Conservation (phyloP, 2,113 vertebrate species). For the Neotoma lepida region DNA sequence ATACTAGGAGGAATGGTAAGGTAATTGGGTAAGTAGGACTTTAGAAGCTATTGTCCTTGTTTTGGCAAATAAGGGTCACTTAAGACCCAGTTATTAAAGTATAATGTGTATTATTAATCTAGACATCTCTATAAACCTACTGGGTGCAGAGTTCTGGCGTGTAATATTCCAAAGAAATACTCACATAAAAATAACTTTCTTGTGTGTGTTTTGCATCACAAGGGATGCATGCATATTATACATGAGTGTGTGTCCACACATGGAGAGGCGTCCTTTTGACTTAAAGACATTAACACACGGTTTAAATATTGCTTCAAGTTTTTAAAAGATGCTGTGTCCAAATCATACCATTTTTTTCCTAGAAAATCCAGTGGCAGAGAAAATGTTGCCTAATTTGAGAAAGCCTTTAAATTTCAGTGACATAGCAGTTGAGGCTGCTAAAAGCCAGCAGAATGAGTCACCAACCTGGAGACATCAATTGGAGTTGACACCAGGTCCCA, state of each 20-base stretch:
- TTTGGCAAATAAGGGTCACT: not conserved
- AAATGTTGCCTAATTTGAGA: constrained; percentile 23
- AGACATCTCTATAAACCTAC: not conserved
- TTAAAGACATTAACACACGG: not conserved
- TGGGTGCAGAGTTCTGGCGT: not conserved
- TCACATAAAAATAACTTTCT: not conserved
- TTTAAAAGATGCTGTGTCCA: not conserved
- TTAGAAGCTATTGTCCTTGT: not conserved
- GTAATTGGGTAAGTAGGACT: accelerated
- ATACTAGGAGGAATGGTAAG: accelerated
- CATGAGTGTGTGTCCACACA: not conserved
- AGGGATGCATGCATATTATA: not conserved
- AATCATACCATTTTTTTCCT: not conserved
- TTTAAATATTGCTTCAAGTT: constrained; percentile 25
- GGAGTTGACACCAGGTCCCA: not conserved
- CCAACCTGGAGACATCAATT: not conserved
- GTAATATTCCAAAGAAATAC: not conserved
- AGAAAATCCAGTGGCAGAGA: constrained; percentile 19
- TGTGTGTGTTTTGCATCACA: not conserved
- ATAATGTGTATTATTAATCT: not conserved
- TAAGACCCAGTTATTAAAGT: not conserved
- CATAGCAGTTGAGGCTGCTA: not conserved
- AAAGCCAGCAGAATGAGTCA: not conserved
- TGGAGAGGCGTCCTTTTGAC: not conserved
- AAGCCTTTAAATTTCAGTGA: constrained; percentile 25